Percentiles rank a stretch among this genome's conserved stretches.
Conservation (phyloP, 2,797 vertebrate genomes). For the Aratinga solstitialis region DNA sequence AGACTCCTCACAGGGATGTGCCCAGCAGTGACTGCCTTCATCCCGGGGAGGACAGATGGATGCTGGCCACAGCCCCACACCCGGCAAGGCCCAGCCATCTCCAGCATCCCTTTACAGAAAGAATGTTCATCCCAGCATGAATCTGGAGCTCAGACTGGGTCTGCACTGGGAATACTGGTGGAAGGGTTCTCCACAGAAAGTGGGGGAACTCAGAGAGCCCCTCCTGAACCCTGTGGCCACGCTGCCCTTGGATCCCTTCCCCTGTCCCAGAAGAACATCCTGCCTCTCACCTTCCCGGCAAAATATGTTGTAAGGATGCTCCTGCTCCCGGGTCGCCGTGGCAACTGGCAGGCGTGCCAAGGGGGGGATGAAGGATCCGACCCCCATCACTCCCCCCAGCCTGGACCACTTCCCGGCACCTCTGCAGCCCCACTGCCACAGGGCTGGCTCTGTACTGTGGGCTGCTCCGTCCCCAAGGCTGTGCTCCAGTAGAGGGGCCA, state of each 20-base stretch:
- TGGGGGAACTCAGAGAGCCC: background rate
- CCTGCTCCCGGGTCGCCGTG: slow-evolving; percentile 1
- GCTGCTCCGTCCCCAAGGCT: background rate
- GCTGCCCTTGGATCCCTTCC: background rate
- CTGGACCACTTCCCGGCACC: accelerated
- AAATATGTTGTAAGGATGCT: background rate
- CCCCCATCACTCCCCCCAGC: background rate
- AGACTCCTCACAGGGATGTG: background rate
- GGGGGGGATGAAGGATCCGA: background rate
- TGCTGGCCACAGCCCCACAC: accelerated
- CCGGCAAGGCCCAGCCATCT: background rate
- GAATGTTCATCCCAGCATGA: background rate
- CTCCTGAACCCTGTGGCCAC: accelerated
- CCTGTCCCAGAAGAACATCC: background rate
- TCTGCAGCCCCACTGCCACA: accelerated
- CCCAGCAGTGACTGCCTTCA: background rate
- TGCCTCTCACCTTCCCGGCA: background rate
- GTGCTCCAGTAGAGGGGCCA: background rate
- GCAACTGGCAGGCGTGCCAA: background rate
- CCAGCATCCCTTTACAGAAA: background rate
- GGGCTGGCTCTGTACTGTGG: background rate
- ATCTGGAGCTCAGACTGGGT: background rate
- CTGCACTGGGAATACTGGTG: background rate
- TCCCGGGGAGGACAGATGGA: accelerated
- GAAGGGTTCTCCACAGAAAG: background rate